These are phyloP conservation scores for Koerneria pararmatus DNA, from an alignment of 2,888 invertebrate genomes.

Conservation along the genomic window DNA sequence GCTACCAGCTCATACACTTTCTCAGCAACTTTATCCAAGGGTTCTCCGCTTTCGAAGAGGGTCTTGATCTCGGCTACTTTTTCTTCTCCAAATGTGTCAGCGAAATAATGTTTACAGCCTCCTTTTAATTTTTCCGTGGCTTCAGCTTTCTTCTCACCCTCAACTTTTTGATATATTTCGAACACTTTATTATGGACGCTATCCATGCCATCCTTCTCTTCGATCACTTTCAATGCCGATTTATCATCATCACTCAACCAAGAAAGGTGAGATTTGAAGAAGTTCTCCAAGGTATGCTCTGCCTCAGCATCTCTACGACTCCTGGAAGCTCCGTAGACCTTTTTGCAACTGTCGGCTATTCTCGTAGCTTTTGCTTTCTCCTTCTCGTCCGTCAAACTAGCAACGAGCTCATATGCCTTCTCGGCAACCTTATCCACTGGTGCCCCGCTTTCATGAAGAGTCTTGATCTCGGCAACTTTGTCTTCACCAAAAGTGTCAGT, in stretches of 20 bases:
- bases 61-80: constrained; percentile 32
- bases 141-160: constrained; percentile 21
- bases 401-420: constrained; percentile 33
- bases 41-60: constrained; percentile 33
- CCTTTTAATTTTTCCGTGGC: constrained; percentile 22
- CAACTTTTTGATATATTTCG: constrained; percentile 26
- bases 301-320: not conserved
- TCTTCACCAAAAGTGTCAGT: constrained; percentile 36
- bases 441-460: constrained; percentile 33
- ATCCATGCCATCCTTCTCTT: constrained; percentile 18
- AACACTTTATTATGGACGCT: constrained; percentile 31
- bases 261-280: constrained; percentile 12
- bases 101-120: constrained; percentile 25
- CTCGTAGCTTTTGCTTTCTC: constrained; percentile 31
- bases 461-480: constrained; percentile 33
- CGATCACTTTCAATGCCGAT: constrained; percentile 15
- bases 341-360: constrained; percentile 30
- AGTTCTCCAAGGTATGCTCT: constrained; percentile 16
- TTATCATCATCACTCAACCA: constrained; percentile 23
- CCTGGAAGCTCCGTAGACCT: constrained; percentile 19
- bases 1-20: constrained; percentile 11
- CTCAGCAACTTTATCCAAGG: constrained; percentile 27
- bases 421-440: constrained; percentile 28
- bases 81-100: constrained; percentile 36
- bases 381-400: constrained; percentile 35